These are phyloP conservation scores for Ornithoptera alexandrae DNA, from an alignment of 2,888 invertebrate genomes.

Conservation along the genomic window DNA sequence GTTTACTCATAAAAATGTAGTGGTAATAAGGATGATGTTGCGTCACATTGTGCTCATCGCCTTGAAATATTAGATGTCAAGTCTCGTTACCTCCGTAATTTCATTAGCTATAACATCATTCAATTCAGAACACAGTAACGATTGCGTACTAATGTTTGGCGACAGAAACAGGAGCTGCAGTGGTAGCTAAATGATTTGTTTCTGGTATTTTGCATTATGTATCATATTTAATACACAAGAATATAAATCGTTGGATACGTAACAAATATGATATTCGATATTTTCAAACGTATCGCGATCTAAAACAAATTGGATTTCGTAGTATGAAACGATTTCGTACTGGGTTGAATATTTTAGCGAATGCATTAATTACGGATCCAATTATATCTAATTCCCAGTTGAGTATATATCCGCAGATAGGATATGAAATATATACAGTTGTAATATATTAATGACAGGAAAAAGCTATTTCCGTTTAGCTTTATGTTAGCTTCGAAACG, in stretches of 20 bases:
- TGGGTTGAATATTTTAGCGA: conserved; percentile 42
- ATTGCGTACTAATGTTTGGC: too few relatives aligned
- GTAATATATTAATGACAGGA: background rate
- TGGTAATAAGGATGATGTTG: too few relatives aligned
- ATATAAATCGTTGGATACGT: conserved; percentile 16
- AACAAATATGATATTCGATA: conserved; percentile 63
- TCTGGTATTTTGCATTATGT: conserved; percentile 6
- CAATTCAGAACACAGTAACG: too few relatives aligned
- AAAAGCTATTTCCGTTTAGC: background rate
- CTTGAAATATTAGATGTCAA: too few relatives aligned
- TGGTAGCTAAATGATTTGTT: too few relatives aligned
- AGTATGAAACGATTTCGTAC: conserved; percentile 57
- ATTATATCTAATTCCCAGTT: conserved; percentile 8
- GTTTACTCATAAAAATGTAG: too few relatives aligned
- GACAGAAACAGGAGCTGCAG: too few relatives aligned
- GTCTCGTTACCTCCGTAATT: too few relatives aligned
- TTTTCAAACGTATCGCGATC: conserved; percentile 63
- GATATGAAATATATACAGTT: conserved; percentile 4
- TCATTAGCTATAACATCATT: too few relatives aligned
- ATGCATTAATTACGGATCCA: conserved; percentile 18
- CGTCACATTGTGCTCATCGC: too few relatives aligned
- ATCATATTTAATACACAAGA: conserved; percentile 12
- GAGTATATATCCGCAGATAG: background rate
- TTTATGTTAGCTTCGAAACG: too few relatives aligned
- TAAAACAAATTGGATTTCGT: conserved; percentile 72